These are phyloP conservation scores for Caenorhabditis sp. DNA, from an alignment of 2,888 invertebrate genomes.

Conservation along the genomic window DNA sequence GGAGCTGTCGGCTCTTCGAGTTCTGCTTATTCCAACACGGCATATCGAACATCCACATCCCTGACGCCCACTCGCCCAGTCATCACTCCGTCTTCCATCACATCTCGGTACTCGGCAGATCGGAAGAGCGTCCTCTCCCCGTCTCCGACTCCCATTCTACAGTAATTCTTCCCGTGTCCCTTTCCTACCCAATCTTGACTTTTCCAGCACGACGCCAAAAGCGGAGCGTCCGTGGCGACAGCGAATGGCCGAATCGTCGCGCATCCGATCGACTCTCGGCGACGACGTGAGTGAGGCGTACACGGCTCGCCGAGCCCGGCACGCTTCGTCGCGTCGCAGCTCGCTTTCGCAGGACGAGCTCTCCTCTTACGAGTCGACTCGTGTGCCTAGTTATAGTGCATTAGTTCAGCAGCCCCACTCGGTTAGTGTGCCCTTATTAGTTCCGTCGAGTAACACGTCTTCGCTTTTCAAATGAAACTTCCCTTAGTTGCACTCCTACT, in stretches of 20 bases:
- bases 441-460: constrained; percentile 11
- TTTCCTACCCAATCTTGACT: neutral
- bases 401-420: constrained; percentile 34
- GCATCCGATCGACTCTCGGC: constrained; percentile 68
- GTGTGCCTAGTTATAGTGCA: constrained; percentile 53
- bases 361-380: constrained; percentile 31
- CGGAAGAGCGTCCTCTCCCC: constrained; percentile 54
- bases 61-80: constrained; percentile 56
- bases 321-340: constrained; percentile 53
- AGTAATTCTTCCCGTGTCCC: constrained; percentile 32
- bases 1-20: neutral
- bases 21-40: constrained; percentile 38
- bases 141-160: constrained; percentile 60
- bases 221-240: constrained; percentile 77
- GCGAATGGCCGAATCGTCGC: constrained; percentile 73
- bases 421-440: constrained; percentile 49
- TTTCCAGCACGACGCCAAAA: constrained; percentile 56
- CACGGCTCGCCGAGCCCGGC: constrained; percentile 49
- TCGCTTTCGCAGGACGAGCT: constrained; percentile 50
- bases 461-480: constrained; percentile 2
- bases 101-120: constrained; percentile 60
- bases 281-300: constrained; percentile 68
- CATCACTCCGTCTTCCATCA: constrained; percentile 20
- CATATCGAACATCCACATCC: constrained; percentile 62
- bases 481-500: neutral